Evolutionary conservation across 2,888 invertebrate genomes (phyloP), one percentile per base, ranked within the genome.

Genomic region (Homarus gammarus): DNA sequence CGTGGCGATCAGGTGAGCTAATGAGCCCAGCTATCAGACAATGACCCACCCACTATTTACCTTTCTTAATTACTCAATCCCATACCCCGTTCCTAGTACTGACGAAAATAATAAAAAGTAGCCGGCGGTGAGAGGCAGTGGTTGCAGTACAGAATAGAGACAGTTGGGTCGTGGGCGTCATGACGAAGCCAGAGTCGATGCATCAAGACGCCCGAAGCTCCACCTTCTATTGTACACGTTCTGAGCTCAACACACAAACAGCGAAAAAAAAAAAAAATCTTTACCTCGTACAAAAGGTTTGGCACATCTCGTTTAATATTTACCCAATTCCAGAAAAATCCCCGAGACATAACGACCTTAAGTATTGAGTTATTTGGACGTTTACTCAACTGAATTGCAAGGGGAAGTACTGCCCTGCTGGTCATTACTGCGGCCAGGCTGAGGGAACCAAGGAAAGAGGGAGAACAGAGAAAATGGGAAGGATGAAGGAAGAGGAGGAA

Each of bases 321-420:
- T 64, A 64, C 27, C 64, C 64, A n/a, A 64, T 64, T 64, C 64
- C 64, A 27, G 64, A 64, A 64, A 64, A 64, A 64, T 64, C 64
- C 27, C 6, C 8, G 64, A n/a, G 64, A n/a, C 22, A 64, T 64
- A 64, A 64, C 64, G 64, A 27, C 64, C 64, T 3, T 27, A 6
- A 27, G 64, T 64, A 64, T 64, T 64, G 64, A 64, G 27, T 64
- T 64, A 64, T 64, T 64, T 64, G 64, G 64, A 1, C 64, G 31
- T 64, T 64, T 64, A 27, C 64, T 64, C 10, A n/a, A 51, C 6
- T 18, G 51, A 56, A 78, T 56, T 33, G 51, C 36, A 18, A 22
- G 27, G 5, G 18, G 12, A 51, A 22, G 0, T 5, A 15, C 64
- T 12, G 3, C 56, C 0, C 27, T 64, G n/a, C n/a, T 64, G 64